Base-by-base conservation (phyloP, 2,113 vertebrate species). In the Hyla sarda region DNA sequence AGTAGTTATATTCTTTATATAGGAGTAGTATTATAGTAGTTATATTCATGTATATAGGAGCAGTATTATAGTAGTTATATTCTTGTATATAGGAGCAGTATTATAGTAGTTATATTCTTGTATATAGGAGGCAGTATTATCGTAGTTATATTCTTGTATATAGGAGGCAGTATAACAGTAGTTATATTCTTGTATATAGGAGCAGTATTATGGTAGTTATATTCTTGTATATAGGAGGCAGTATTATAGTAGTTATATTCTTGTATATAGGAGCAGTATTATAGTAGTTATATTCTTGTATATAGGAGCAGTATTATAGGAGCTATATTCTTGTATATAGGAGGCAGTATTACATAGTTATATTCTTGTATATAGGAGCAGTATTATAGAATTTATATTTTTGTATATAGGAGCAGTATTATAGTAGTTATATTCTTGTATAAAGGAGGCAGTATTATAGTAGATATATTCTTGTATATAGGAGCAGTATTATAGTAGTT, bases 321-420 rank as follows among this genome's bases (percentile, higher is more conserved):
- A 65, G 60, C 32, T 67, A 67, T 67, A 67, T 67, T 67, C 62
- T 32, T 58, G 54, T 58, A 58, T 9, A 58, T 58, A 58, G 2
- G 21, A 7, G 21, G n/a, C n/a, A 16, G 10, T 14, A 21, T 58
- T 21, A 21, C 6, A 12, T 58, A n/a, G 19, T 58, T 23, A 58
- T 58, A 23, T 58, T 58, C 54, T 58, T 67, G 30, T 32, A 67
- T 12, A 67, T 67, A 67, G 28, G 65, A 19, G 30, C 30, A 69
- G 65, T 69, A 69, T 69, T 69, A 69, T 69, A 41, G 65, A 34
- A 69, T 28, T 69, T 69, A 69, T 69, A 34, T 69, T 34, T 30
- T 19, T 69, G 65, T 69, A 69, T 12, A 69, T 69, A 34, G 28
- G 65, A 13, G 65, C 28, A 69, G 65, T 69, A 69, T 69, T 69